A percentile compares a stretch with the other conserved stretches of the same genome.
Evolutionary conservation across 2,113 vertebrate genomes (phyloP).

Genomic region (Riparia riparia): DNA sequence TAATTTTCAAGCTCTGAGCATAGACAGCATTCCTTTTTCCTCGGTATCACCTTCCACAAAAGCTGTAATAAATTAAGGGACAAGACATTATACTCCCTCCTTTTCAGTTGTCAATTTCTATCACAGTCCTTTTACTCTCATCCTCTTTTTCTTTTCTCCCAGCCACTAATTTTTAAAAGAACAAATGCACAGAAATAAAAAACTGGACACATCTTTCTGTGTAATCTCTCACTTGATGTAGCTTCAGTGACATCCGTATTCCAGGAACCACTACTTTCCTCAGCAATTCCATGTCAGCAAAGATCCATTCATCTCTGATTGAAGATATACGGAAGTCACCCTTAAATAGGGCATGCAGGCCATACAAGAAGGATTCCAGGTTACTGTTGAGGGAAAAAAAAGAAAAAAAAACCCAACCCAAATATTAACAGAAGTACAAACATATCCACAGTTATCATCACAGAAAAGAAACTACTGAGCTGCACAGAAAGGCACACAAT

Average conservation of each 20-base stretch:
- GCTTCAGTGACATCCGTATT: constrained; percentile 97
- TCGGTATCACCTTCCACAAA: background rate
- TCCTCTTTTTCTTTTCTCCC: background rate
- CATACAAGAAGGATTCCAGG: constrained; percentile 97
- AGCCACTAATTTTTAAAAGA: background rate
- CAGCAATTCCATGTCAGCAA: constrained; percentile 97
- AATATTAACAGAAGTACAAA: background rate
- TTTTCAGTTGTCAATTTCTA: background rate
- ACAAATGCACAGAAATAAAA: background rate
- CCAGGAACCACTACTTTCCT: constrained; percentile 97
- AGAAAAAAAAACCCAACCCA: background rate
- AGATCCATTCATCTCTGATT: constrained; percentile 97
- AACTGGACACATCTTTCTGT: background rate
- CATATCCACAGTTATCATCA: background rate
- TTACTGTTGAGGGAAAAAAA: constrained; percentile 80
- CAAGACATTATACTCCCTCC: background rate
- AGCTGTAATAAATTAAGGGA: background rate
- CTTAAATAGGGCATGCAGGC: constrained; percentile 96
- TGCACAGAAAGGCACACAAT: background rate
- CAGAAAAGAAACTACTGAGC: background rate
- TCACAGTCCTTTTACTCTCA: background rate
- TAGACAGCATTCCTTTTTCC: background rate
- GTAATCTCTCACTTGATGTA: constrained; percentile 88
- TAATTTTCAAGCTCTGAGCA: background rate
- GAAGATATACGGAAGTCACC: constrained; percentile 99